A percentile compares a stretch with the other conserved stretches of the same genome.
These are phyloP conservation scores for Bombyx mandarina DNA, from an alignment of 1,140 invertebrate species.

Conservation along the genomic window DNA sequence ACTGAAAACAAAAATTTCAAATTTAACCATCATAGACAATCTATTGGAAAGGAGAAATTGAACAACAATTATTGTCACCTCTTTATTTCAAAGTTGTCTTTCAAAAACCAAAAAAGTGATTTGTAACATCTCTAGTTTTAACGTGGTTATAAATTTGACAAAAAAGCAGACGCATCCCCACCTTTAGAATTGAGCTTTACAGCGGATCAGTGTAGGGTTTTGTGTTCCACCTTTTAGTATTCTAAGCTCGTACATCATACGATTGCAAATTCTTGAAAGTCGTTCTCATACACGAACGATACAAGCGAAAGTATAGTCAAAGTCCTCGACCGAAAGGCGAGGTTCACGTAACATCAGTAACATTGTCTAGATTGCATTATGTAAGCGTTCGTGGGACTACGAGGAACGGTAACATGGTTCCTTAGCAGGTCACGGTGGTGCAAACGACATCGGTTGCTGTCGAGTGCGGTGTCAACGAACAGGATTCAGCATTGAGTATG, in stretches of 20 bases:
- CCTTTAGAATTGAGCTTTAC: no score
- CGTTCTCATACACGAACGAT: constrained; percentile 15
- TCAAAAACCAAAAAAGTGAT: no score
- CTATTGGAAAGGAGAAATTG: no score
- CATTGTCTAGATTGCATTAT: constrained; percentile 55
- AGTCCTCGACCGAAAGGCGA: constrained; percentile 28
- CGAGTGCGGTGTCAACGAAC: constrained; percentile 66
- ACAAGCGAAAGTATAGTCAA: constrained; percentile 56
- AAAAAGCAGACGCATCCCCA: not conserved
- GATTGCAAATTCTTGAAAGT: constrained; percentile 3
- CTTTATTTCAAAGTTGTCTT: no score
- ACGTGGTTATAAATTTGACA: no score
- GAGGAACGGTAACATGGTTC: constrained; percentile 57
- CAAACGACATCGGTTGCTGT: constrained; percentile 62
- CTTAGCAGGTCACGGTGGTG: constrained; percentile 60
- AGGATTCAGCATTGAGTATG: constrained; percentile 63
- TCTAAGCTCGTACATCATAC: not conserved
- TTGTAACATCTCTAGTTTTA: no score
- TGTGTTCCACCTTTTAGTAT: constrained; percentile 3
- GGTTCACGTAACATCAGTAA: constrained; percentile 28
- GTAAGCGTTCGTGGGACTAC: constrained; percentile 54
- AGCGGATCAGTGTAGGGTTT: not conserved
- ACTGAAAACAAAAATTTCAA: no score
- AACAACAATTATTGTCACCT: no score
- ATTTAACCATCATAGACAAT: no score